Conservation (phyloP, 2,797 vertebrate genomes). For the Scolopax bukidnonensis region DNA sequence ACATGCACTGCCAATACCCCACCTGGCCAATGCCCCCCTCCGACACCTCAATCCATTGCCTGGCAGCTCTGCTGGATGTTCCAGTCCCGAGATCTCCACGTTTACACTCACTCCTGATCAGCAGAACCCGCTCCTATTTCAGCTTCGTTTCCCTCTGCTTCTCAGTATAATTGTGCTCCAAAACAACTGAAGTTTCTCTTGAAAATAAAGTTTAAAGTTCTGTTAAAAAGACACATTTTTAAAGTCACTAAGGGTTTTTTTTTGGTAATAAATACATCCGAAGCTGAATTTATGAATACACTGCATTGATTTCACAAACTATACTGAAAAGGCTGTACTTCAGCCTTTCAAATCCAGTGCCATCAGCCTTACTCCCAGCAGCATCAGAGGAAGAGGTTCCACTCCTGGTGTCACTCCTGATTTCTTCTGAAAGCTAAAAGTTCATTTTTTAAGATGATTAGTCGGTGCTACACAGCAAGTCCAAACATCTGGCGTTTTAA, state of each 20-base stretch:
- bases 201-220: neutral
- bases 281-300: neutral
- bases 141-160: neutral
- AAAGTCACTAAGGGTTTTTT: neutral
- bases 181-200: neutral
- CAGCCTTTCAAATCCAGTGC: neutral
- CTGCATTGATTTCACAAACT: neutral
- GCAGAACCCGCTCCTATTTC: neutral
- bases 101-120: neutral
- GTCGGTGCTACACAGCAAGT: neutral
- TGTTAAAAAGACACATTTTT: neutral
- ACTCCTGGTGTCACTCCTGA: neutral
- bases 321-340: neutral
- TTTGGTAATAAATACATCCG: neutral
- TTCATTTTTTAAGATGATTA: neutral
- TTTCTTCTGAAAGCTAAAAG: neutral
- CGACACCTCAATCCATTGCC: neutral
- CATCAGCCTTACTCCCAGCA: neutral
- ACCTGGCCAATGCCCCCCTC: neutral
- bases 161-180: neutral
- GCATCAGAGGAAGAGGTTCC: neutral
- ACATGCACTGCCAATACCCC: neutral
- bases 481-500: neutral
- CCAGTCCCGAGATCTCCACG: neutral
- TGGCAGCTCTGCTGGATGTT: neutral